These are phyloP conservation scores for Rhopilema esculentum DNA, from an alignment of 30 jellyfish, hydroid and myxozoan genomes.

Conservation along the genomic window DNA sequence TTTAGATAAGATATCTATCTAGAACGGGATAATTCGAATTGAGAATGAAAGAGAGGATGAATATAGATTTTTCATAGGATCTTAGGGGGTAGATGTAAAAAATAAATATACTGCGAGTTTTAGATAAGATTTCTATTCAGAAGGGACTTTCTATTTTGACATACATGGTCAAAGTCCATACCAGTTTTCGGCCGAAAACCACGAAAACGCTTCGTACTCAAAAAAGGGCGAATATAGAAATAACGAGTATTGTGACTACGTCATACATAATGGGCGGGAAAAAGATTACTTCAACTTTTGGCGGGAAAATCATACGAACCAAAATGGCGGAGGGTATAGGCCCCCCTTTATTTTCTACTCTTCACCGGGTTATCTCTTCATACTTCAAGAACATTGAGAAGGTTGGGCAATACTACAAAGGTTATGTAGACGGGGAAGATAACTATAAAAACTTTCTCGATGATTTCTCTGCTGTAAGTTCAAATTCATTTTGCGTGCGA, in stretches of 20 bases:
- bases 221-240: conserved; percentile 2
- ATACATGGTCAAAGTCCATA: conserved; percentile 3
- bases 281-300: neutral
- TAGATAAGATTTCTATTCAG: too few relatives aligned
- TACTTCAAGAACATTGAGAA: conserved; percentile 7
- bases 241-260: conserved; percentile 8
- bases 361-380: conserved; percentile 9
- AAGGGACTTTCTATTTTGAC: neutral
- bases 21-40: too few relatives aligned
- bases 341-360: neutral
- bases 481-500: neutral
- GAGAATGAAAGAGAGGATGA: too few relatives aligned
- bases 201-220: neutral
- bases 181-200: neutral
- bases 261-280: conserved; percentile 6
- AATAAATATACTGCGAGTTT: too few relatives aligned
- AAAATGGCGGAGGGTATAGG: conserved; percentile 13
- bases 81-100: too few relatives aligned
- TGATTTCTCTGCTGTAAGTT: neutral
- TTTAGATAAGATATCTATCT: too few relatives aligned
- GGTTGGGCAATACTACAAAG: conserved; percentile 23
- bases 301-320: conserved; percentile 17
- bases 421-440: conserved; percentile 14
- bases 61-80: too few relatives aligned
- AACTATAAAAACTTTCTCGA: conserved; percentile 2